Evolutionary conservation across 64 coral and sea anemone genomes (phyloP), one percentile per base, ranked within the genome.

Genomic region (Platygyra sinensis): DNA sequence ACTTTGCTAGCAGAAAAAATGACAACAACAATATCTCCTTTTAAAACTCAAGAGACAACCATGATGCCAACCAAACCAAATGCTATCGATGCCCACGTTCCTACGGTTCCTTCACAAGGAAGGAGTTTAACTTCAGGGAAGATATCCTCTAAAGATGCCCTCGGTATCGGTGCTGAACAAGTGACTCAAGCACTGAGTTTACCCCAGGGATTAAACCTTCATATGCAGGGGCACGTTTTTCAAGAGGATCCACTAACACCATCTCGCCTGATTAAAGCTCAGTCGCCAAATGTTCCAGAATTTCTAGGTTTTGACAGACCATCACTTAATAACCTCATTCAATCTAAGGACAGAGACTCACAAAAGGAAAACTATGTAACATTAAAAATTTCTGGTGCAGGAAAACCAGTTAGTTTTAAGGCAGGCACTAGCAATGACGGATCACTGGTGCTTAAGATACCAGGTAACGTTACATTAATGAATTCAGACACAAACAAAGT

Each of bases 391-490:
- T 78, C 89, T 62, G 95, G 92, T 18, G 62, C 79, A 14, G 95
- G 95, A 60, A 91, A 84, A 75, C 95, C 95, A 38, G 95, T 93
- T 2, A 97, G 95, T 61, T 97, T 97, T 25, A 97, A 94, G 65
- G 92, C 95, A 36, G 95, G 93, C 71, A 76, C 95, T n/a, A 94
- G 92, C 10, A 88, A 73, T 60, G 95, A 97, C 30, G 95, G 95
- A 24, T 97, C 95, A 14, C 73, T 97, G 72, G 38, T 97, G 3
- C 78, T 97, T 20, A 89, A 90, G 49, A 82, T 97, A 60, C 95
- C 95, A 38, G 78, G 74, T 1, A 54, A 93, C 78, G 73, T 87
- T 15, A 86, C 83, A 90, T 71, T 89, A 36, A 22, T 85, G 42
- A 71, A 82, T 5, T 32, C 75, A 60, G 17, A 32, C 33, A n/a